Base-by-base conservation (phyloP, 2,888 invertebrate genomes). In the Pachydiplax longipennis region DNA sequence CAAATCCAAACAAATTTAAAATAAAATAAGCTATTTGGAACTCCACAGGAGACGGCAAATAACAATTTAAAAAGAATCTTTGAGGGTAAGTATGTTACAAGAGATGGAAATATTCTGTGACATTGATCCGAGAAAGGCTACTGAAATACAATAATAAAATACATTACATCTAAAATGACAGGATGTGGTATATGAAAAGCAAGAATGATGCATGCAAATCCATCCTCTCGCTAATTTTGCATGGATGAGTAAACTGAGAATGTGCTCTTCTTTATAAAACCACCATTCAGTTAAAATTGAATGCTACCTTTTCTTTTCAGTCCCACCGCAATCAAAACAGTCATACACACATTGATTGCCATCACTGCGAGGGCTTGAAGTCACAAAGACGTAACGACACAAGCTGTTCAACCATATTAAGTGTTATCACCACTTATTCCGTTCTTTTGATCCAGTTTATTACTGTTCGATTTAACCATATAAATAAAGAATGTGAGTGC, bases 401-500 rank as follows among this genome's bases (percentile, higher is more conserved):
- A 31, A 5, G 73, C 31, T 73, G 73, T 31, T 61, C 91, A 91
- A 91, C 91, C 91, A 92, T 92, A 91, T 94, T 94, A 95, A 93
- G 95, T 94, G 81, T 95, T 93, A 93, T 96, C 96, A 92, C 95
- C 96, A 93, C 95, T 96, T 92, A 96, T 95, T 92, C 97, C 97
- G 94, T 97, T 97, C 93, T 97, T 97, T 94, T 97, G 97, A 94
- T 98, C 98, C 93, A 98, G 94, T 93, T 98, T 97, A 94, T 97
- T 98, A 92, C 97, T 96, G 94, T 98, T 98, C 90, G 98, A 98
- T 95, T 99, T 99, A 5, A 99, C 98, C 95, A 98, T 98, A 94
- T 99, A 99, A 93, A 99, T 98, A 94, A 99, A 99, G 93, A 97
- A 98, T 90, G 99, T 98, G 91, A 99, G 95, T 87, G 98, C 97